Evolutionary conservation across 2,888 invertebrate species (phyloP).

Genomic region (Melinopterus prodromus): DNA sequence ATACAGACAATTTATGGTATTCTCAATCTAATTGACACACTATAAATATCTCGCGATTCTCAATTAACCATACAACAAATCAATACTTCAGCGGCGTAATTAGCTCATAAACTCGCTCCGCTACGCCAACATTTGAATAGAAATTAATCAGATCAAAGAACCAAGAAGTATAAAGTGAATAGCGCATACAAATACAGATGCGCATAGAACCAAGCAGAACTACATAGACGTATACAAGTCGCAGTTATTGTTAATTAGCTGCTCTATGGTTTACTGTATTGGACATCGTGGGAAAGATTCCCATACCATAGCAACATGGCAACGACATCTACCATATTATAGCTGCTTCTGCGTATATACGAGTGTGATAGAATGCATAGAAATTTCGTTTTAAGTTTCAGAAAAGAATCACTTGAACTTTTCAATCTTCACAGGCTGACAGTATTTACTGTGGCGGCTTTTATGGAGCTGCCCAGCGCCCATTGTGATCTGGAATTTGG

Average conservation of each 20-base stretch:
- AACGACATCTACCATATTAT: neutral
- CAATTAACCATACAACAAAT: neutral
- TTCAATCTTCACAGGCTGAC: neutral
- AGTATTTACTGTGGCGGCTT: neutral
- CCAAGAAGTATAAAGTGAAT: neutral
- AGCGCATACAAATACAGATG: neutral
- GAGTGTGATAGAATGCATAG: neutral
- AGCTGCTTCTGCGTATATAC: neutral
- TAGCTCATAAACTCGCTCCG: neutral
- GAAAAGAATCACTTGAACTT: neutral
- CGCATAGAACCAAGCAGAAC: neutral
- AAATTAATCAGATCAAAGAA: neutral
- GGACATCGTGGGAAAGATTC: neutral
- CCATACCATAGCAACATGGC: neutral
- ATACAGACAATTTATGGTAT: no score
- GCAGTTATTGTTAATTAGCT: slow-evolving; percentile 4
- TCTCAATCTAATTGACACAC: no score
- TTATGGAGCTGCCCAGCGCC: neutral
- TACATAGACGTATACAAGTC: neutral
- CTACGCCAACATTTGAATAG: neutral
- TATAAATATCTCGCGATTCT: neutral
- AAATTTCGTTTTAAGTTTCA: neutral
- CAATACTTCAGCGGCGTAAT: neutral
- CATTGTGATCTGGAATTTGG: neutral
- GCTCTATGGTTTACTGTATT: neutral